Conservation (phyloP, 2,888 invertebrate species). For the Orgyia antiqua region DNA sequence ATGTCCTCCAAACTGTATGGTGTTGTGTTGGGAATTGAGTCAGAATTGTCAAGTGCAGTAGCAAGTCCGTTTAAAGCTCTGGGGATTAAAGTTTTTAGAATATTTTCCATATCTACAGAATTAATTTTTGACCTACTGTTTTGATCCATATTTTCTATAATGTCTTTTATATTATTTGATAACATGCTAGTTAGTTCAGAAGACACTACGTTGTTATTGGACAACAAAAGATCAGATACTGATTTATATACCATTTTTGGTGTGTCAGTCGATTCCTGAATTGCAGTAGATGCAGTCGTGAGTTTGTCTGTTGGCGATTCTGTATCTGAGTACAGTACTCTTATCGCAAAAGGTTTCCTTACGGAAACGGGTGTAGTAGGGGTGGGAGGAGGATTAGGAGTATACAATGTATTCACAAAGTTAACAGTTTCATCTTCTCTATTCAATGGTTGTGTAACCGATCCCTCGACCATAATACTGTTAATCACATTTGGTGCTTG, state of each 20-base stretch:
- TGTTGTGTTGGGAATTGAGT: conserved; percentile 56
- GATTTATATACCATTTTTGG: conserved; percentile 71
- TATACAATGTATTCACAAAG: conserved; percentile 48
- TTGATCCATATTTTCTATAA: conserved; percentile 66
- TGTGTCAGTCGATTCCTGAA: conserved; percentile 61
- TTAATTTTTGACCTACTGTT: conserved; percentile 62
- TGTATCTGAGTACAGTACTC: conserved; percentile 67
- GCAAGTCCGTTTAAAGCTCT: conserved; percentile 60
- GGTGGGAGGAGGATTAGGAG: conserved; percentile 42
- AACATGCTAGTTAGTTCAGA: conserved; percentile 76
- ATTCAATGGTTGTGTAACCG: conserved; percentile 57
- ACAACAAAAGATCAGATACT: conserved; percentile 69
- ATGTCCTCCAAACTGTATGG: conserved; percentile 73
- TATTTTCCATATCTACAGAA: conserved; percentile 69
- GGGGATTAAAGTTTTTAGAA: conserved; percentile 71
- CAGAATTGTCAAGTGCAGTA: conserved; percentile 50
- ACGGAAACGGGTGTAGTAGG: conserved; percentile 61
- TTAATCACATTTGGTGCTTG: conserved; percentile 72
- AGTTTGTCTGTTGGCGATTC: conserved; percentile 62
- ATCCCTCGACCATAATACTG: conserved; percentile 61
- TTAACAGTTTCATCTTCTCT: conserved; percentile 41
- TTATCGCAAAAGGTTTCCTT: conserved; percentile 71
- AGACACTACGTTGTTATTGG: conserved; percentile 68
- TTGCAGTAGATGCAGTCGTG: conserved; percentile 55
- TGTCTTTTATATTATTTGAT: conserved; percentile 65